A percentile compares a stretch with the other conserved stretches of the same genome.
These are phyloP conservation scores for Falco biarmicus DNA, from an alignment of 2,797 vertebrate species.

Conservation along the genomic window DNA sequence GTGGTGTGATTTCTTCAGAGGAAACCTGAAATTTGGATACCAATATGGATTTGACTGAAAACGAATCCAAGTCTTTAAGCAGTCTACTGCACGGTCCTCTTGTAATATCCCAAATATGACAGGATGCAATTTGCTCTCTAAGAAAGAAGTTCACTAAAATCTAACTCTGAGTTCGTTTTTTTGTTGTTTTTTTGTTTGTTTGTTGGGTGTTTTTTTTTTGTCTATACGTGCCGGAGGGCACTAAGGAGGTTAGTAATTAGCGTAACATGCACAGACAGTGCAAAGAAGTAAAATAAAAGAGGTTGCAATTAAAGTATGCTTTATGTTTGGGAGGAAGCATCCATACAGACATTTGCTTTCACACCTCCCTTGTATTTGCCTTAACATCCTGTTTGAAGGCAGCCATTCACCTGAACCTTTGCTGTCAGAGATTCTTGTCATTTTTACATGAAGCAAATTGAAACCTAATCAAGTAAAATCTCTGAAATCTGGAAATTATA, in stretches of 20 bases:
- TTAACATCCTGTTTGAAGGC: not conserved
- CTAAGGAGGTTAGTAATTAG: not conserved
- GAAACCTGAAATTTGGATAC: not conserved
- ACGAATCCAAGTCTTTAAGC: not conserved
- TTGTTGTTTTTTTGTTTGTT: too few species aligned
- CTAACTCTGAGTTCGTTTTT: not conserved
- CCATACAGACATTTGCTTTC: not conserved
- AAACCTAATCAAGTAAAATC: not conserved
- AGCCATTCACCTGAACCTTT: accelerated
- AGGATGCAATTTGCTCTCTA: not conserved
- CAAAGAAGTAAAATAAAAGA: not conserved
- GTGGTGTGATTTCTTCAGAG: not conserved
- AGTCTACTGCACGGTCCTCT: not conserved
- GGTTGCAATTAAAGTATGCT: not conserved
- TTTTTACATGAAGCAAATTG: not conserved
- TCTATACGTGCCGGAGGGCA: not conserved
- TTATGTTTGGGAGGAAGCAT: not conserved
- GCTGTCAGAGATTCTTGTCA: not conserved
- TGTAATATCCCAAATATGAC: not conserved
- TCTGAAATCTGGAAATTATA: not conserved
- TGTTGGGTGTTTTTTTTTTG: not conserved
- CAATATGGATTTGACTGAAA: not conserved
- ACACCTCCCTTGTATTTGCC: not conserved
- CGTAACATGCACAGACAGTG: not conserved
- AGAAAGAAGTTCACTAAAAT: not conserved